phyloP scores from a whole-genome alignment of 1,140 invertebrate species.

The Drosophila parabipectinata region DNA sequence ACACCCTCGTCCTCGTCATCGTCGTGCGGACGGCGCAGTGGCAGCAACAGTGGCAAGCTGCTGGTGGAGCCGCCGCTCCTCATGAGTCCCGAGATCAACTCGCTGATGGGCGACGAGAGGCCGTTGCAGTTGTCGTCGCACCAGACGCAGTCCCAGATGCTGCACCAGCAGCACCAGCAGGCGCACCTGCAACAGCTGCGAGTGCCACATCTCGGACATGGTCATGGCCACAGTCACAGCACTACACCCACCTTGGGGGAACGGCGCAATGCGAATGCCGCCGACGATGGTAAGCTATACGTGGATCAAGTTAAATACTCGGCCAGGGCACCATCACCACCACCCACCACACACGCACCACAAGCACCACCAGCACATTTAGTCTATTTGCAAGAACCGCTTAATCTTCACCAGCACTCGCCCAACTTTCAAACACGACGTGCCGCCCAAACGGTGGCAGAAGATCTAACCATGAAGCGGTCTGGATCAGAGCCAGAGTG shows the following conservation, averaged over 20 bases:
- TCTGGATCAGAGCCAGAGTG: constrained; percentile 10
- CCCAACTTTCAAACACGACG: constrained; percentile 49
- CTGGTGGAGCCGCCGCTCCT: constrained; percentile 72
- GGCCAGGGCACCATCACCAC: constrained; percentile 15
- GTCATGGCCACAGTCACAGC: constrained; percentile 43
- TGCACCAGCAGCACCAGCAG: constrained; percentile 45
- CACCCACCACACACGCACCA: constrained; percentile 18
- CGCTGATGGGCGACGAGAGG: constrained; percentile 76
- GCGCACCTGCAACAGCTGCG: constrained; percentile 37
- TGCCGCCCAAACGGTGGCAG: constrained; percentile 54
- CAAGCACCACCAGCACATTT: constrained; percentile 56
- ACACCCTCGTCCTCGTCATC: constrained; percentile 63
- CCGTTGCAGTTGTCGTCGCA: constrained; percentile 62
- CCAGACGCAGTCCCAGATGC: constrained; percentile 34
- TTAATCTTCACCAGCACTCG: constrained; percentile 38
- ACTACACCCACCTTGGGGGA: constrained; percentile 61
- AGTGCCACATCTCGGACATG: constrained; percentile 47
- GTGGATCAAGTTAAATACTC: constrained; percentile 42
- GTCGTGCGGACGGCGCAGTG: constrained; percentile 60
- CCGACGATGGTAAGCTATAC: constrained; percentile 73
- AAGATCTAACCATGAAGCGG: constrained; percentile 61
- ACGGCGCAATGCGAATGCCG: constrained; percentile 48
- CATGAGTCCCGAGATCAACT: constrained; percentile 84
- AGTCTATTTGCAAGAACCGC: constrained; percentile 34
- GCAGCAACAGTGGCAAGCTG: constrained; percentile 45